phyloP scores from a whole-genome alignment of 1,140 invertebrate genomes.

The Bathynomus jamesi region DNA sequence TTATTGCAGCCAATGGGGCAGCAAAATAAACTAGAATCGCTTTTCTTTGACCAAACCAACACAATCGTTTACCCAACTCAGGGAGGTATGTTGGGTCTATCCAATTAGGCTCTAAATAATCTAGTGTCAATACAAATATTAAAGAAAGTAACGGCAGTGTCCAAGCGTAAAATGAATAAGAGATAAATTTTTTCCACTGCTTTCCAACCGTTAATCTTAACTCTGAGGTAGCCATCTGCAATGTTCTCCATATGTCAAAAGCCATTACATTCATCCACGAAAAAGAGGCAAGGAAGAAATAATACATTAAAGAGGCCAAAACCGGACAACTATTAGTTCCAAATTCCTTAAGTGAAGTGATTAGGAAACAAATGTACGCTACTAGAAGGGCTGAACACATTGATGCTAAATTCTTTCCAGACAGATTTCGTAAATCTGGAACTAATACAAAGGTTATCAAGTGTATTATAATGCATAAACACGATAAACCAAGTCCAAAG shows the following conservation, averaged over 20 bases:
- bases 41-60: slow-evolving; percentile 51
- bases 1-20: slow-evolving; percentile 46
- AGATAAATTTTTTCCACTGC: slow-evolving; percentile 45
- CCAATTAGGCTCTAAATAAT: slow-evolving; percentile 42
- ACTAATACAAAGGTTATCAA: slow-evolving; percentile 45
- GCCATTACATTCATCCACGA: slow-evolving; percentile 96
- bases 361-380: slow-evolving; percentile 47
- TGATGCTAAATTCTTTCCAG: slow-evolving; percentile 50
- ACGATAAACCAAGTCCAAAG: slow-evolving; percentile 46
- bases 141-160: slow-evolving; percentile 48
- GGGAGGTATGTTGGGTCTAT: slow-evolving; percentile 44
- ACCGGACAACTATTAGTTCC: slow-evolving; percentile 42
- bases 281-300: slow-evolving; percentile 86
- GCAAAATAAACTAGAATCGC: slow-evolving; percentile 52
- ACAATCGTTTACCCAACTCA: slow-evolving; percentile 45
- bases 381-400: slow-evolving; percentile 46
- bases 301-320: slow-evolving; percentile 75
- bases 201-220: slow-evolving; percentile 44
- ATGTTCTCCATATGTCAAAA: slow-evolving; percentile 70
- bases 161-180: slow-evolving; percentile 53
- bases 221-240: slow-evolving; percentile 48
- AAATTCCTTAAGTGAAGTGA: slow-evolving; percentile 41
- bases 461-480: slow-evolving; percentile 48
- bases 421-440: slow-evolving; percentile 48
- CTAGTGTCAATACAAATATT: slow-evolving; percentile 45